phyloP scores from a whole-genome alignment of 2,113 vertebrate genomes.

The Strix aluco region DNA sequence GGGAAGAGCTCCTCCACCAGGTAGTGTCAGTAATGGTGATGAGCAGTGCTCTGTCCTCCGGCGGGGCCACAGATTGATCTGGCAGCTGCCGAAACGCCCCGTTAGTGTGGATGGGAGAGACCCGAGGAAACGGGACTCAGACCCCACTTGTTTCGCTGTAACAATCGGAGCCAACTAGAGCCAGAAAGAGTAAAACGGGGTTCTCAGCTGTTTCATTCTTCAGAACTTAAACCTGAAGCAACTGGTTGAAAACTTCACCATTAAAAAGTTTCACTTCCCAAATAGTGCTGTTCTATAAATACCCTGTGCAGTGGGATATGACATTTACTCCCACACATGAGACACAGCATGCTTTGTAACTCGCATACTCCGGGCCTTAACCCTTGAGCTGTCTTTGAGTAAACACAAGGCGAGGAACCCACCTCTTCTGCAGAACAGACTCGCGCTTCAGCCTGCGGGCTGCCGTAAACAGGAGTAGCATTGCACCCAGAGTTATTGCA shows the following conservation, averaged over 20 bases:
- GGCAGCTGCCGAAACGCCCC: neutral
- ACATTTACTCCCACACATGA: conserved; percentile 59
- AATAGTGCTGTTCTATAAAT: conserved; percentile 49
- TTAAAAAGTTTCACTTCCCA: conserved; percentile 63
- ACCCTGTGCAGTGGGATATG: conserved; percentile 34
- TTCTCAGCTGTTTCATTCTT: neutral
- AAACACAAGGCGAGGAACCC: neutral
- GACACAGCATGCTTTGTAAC: neutral
- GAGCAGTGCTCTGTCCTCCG: fast-evolving
- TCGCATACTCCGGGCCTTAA: neutral
- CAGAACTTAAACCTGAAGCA: neutral
- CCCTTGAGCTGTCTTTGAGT: neutral
- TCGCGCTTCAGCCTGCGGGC: fast-evolving
- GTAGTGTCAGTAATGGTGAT: fast-evolving
- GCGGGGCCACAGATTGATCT: neutral
- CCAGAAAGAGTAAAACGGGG: neutral
- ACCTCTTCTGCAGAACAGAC: fast-evolving
- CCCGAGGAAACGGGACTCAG: fast-evolving
- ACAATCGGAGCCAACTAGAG: neutral
- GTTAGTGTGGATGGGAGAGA: too few species aligned
- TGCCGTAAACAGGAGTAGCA: neutral
- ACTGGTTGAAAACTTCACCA: conserved; percentile 19
- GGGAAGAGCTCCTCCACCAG: neutral
- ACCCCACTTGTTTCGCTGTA: fast-evolving
- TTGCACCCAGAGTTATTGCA: neutral